Evolutionary conservation across 35 echinoderm and acorn worm species (phyloP).

Genomic region (Stichopus chloronotus): DNA sequence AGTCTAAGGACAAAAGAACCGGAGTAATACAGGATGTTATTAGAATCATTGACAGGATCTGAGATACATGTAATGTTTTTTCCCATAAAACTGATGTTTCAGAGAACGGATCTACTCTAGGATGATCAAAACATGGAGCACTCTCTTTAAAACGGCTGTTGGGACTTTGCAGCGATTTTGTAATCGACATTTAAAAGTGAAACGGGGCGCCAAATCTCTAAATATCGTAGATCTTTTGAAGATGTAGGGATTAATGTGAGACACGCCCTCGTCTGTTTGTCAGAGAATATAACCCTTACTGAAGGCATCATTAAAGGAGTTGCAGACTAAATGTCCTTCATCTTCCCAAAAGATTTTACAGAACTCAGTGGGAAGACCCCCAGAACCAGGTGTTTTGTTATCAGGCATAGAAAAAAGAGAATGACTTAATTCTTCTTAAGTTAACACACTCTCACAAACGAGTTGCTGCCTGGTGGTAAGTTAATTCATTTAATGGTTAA

Average conservation of each 20-base stretch:
- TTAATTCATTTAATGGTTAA: not conserved
- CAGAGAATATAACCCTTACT: slow-evolving; percentile 4
- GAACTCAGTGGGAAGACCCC: slow-evolving; percentile 59
- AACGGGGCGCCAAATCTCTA: slow-evolving; percentile 65
- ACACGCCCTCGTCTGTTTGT: slow-evolving; percentile 19
- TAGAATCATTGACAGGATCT: slow-evolving; percentile 34
- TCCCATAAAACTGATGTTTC: slow-evolving; percentile 47
- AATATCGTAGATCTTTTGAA: slow-evolving; percentile 29
- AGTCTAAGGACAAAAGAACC: slow-evolving; percentile 39
- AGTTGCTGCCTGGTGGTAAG: not conserved
- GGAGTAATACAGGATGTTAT: slow-evolving; percentile 4
- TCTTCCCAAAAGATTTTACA: slow-evolving; percentile 73
- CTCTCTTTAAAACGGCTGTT: slow-evolving; percentile 31
- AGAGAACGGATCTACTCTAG: slow-evolving; percentile 64
- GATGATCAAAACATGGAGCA: slow-evolving; percentile 34
- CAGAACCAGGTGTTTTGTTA: slow-evolving; percentile 53
- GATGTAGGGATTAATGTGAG: slow-evolving; percentile 61
- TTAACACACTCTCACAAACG: not conserved
- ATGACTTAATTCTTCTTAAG: not conserved
- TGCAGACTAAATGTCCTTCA: not conserved
- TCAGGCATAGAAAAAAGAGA: slow-evolving; percentile 20
- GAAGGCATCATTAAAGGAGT: slow-evolving; percentile 54
- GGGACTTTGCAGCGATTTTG: slow-evolving; percentile 46
- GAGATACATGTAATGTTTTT: slow-evolving; percentile 50
- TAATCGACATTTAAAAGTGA: slow-evolving; percentile 57